Conservation (phyloP, 2,113 vertebrate species). For the Mystacornis crossleyi region DNA sequence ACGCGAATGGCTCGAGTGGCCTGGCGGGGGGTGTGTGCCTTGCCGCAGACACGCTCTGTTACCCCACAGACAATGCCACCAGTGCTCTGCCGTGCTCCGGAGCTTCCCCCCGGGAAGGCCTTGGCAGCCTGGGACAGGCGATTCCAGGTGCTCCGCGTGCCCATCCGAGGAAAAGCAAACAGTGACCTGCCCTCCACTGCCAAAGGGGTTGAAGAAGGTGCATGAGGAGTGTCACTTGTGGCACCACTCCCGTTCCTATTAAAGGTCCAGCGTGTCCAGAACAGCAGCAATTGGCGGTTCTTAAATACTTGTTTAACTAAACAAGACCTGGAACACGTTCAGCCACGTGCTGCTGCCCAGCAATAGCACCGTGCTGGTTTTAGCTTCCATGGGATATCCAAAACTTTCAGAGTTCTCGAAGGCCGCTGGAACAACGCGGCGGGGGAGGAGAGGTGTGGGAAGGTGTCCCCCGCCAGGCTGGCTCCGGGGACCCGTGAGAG, state of each 20-base stretch:
- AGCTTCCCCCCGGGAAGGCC: background rate
- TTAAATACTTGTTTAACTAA: background rate
- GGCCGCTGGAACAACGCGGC: rapidly evolving
- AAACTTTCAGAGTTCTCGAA: background rate
- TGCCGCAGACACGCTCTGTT: background rate
- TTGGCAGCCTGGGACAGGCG: background rate
- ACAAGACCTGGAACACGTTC: background rate
- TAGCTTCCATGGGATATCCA: background rate
- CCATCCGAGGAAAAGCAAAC: background rate
- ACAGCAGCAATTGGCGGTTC: rapidly evolving
- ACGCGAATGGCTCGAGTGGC: background rate
- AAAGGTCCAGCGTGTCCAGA: background rate
- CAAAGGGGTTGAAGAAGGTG: background rate
- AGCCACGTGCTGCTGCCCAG: background rate
- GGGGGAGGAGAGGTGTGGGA: background rate
- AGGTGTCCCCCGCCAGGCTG: background rate
- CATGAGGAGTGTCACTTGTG: background rate
- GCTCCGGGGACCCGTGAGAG: background rate
- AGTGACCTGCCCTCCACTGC: background rate
- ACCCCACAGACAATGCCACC: background rate
- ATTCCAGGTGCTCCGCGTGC: background rate
- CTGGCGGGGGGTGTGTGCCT: background rate
- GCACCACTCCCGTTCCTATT: background rate
- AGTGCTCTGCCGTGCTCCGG: background rate
- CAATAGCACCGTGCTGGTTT: background rate